A percentile compares a stretch with the other conserved stretches of the same genome.
Conservation (phyloP, 2,113 vertebrate species). For the Callopanchax toddi region DNA sequence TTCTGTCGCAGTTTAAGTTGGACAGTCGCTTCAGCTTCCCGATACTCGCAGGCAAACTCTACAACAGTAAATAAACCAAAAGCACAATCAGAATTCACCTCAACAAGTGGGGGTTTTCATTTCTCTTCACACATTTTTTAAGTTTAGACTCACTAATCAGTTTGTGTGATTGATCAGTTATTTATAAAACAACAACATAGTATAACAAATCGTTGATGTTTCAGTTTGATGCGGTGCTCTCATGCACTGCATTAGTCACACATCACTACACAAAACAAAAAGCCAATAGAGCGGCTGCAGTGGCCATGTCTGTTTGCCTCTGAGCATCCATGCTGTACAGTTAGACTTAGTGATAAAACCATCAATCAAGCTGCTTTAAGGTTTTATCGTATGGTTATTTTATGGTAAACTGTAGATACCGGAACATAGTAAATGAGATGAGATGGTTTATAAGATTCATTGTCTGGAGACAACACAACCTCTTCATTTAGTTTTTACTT, state of each 20-base stretch:
- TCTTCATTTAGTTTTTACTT: too few relatives aligned
- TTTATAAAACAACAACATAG: conserved; percentile 1
- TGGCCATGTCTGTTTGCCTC: not conserved
- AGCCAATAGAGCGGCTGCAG: not conserved
- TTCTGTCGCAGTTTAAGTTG: conserved; percentile 97
- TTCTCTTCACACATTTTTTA: not conserved
- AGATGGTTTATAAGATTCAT: too few relatives aligned
- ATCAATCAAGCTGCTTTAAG: too few relatives aligned
- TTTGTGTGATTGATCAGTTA: not conserved
- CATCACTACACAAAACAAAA: conserved; percentile 19
- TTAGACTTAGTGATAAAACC: not conserved
- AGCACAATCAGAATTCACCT: too few relatives aligned
- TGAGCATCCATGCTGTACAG: not conserved
- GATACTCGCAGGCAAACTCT: conserved; percentile 92
- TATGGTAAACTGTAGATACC: too few relatives aligned
- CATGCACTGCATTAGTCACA: not conserved
- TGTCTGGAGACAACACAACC: too few relatives aligned
- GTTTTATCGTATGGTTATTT: too few relatives aligned
- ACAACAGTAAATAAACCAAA: conserved; percentile 15
- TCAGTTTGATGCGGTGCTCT: not conserved
- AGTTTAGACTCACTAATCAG: not conserved
- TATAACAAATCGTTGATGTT: not conserved
- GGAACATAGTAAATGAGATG: too few relatives aligned
- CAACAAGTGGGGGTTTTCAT: too few relatives aligned
- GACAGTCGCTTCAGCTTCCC: conserved; percentile 95